Conservation (phyloP, 1,140 invertebrate genomes). For the Cyclina sinensis region DNA sequence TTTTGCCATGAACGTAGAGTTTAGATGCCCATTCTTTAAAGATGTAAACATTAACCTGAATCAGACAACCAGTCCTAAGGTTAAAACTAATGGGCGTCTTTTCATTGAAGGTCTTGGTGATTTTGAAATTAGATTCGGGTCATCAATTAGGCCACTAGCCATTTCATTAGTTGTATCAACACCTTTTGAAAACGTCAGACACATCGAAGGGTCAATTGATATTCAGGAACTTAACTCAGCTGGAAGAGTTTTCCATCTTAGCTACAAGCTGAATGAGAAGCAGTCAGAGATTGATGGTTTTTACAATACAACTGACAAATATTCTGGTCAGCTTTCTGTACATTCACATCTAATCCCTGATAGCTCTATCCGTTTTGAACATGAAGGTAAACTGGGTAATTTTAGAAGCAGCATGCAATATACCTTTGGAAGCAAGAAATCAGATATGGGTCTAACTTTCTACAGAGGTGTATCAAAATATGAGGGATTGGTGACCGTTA, state of each 20-base stretch:
- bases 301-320: neutral
- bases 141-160: neutral
- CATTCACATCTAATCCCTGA: slow-evolving; percentile 26
- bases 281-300: neutral
- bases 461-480: neutral
- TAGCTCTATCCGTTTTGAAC: slow-evolving; percentile 8
- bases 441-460: slow-evolving; percentile 28
- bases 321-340: neutral
- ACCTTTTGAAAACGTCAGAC: neutral
- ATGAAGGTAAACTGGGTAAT: slow-evolving; percentile 26
- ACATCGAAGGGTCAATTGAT: neutral
- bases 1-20: neutral
- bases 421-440: slow-evolving; percentile 14
- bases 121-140: neutral
- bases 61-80: neutral
- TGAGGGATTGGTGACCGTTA: neutral
- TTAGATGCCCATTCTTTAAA: slow-evolving; percentile 17
- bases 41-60: neutral
- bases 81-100: neutral
- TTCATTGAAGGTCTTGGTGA: slow-evolving; percentile 11
- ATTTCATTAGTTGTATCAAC: neutral
- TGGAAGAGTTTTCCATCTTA: neutral
- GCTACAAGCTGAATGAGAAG: neutral
- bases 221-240: neutral
- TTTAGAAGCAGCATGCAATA: slow-evolving; percentile 35